phyloP scores from a whole-genome alignment of 1,140 invertebrate genomes.

The Galleria mellonella region DNA sequence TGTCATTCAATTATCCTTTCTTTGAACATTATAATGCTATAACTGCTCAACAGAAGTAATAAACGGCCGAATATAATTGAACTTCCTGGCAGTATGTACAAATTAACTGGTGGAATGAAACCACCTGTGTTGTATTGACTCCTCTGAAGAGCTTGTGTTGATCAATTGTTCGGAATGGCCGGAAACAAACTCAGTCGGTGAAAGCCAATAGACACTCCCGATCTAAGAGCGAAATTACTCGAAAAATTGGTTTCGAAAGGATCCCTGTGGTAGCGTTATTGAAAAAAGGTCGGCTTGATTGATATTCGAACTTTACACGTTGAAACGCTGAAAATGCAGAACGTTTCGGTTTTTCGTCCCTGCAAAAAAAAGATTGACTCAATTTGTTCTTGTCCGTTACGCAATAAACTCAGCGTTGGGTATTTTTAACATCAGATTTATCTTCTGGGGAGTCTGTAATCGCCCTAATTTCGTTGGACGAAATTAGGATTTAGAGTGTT shows the following conservation, averaged over 20 bases:
- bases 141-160: neutral
- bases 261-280: conserved; percentile 61
- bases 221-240: conserved; percentile 59
- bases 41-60: no score
- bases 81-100: no score
- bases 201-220: conserved; percentile 35
- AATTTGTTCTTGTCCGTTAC: conserved; percentile 66
- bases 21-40: no score
- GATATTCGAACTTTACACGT: conserved; percentile 66
- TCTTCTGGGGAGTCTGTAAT: conserved; percentile 51
- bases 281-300: conserved; percentile 68
- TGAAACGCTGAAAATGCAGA: conserved; percentile 48
- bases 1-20: no score
- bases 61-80: no score
- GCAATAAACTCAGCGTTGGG: conserved; percentile 58
- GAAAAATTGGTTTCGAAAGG: conserved; percentile 54
- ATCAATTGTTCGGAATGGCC: conserved; percentile 15
- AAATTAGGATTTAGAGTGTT: conserved; percentile 45
- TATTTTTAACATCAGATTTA: conserved; percentile 66
- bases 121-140: neutral
- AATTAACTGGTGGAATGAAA: no score
- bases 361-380: conserved; percentile 66
- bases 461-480: conserved; percentile 41
- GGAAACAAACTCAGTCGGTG: conserved; percentile 18
- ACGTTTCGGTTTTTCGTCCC: conserved; percentile 59